A percentile compares a stretch with the other conserved stretches of the same genome.
These are phyloP conservation scores for Neodiprion fabricii DNA, from an alignment of 1,140 invertebrate species.

Conservation along the genomic window DNA sequence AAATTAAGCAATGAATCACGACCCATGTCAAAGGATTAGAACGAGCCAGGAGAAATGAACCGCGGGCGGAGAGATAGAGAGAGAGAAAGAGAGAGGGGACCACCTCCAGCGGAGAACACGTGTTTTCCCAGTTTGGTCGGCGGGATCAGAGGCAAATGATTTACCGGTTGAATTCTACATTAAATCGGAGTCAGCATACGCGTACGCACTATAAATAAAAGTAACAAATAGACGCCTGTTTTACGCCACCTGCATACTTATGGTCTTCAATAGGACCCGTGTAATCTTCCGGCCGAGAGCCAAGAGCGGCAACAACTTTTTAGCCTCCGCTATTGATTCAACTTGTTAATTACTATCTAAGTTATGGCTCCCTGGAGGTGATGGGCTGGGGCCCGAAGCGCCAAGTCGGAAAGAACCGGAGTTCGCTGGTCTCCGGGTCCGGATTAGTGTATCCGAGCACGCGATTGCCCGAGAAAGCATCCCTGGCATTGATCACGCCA, in stretches of 20 bases:
- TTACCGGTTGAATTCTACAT: not conserved
- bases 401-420: not conserved
- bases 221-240: slow-evolving; percentile 5
- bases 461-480: not conserved
- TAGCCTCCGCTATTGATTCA: slow-evolving; percentile 25
- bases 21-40: too few relatives aligned
- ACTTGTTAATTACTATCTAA: slow-evolving; percentile 28
- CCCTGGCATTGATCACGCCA: too few relatives aligned
- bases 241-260: slow-evolving; percentile 7
- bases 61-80: too few relatives aligned
- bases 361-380: slow-evolving; percentile 25
- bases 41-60: too few relatives aligned
- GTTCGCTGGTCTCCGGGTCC: not conserved
- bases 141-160: not conserved
- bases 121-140: slow-evolving; percentile 9
- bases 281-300: not conserved
- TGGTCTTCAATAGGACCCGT: not conserved
- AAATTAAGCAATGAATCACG: slow-evolving; percentile 13
- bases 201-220: not conserved
- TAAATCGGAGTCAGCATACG: not conserved
- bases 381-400: not conserved
- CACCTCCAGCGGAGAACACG: slow-evolving; percentile 8
- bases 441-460: not conserved
- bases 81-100: not conserved
- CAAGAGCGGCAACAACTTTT: not conserved